Conservation (phyloP, 2,113 vertebrate genomes). For the Martes martes region DNA sequence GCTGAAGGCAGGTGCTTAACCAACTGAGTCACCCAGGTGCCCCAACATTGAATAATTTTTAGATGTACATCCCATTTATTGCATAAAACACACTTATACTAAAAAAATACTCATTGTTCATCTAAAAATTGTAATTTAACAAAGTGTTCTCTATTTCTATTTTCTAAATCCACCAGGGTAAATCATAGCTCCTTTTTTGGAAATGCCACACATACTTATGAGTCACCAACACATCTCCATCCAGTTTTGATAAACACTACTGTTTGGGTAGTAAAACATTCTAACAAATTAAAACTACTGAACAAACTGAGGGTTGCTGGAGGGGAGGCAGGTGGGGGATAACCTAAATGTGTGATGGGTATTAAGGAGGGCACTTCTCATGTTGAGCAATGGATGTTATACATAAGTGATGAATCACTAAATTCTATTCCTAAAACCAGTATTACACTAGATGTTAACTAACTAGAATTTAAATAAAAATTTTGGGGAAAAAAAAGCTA, state of each 20-base stretch:
- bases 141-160: not conserved
- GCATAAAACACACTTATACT: not conserved
- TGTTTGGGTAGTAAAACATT: not conserved
- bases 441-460: not conserved
- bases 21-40: too few species aligned
- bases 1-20: too few species aligned
- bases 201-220: not conserved
- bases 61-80: not conserved
- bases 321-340: not conserved
- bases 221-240: not conserved
- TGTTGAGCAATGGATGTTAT: not conserved
- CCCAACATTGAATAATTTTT: not conserved
- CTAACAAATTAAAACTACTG: not conserved
- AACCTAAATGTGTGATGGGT: not conserved
- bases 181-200: not conserved
- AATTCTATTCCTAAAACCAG: not conserved
- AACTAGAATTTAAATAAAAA: not conserved
- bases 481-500: not conserved
- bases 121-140: not conserved
- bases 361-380: not conserved
- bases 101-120: slow-evolving; percentile 7
- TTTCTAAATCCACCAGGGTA: slow-evolving; percentile 10
- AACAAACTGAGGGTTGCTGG: not conserved
- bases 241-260: not conserved
- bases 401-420: not conserved